phyloP scores from a whole-genome alignment of 2,113 vertebrate genomes.

The Sialia sialis region DNA sequence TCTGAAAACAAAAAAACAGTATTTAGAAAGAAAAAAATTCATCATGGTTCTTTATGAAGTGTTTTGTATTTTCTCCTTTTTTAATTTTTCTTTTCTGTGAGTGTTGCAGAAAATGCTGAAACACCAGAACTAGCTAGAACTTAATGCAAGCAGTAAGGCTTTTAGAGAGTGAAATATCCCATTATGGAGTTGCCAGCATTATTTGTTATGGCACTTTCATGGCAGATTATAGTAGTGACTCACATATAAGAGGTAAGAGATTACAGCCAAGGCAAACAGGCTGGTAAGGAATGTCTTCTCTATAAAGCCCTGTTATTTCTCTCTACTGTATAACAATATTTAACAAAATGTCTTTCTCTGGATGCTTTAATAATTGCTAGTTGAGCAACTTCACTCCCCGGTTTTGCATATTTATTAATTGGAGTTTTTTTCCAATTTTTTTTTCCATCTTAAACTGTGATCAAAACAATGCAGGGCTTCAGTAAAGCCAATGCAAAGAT shows the following conservation, averaged over 20 bases:
- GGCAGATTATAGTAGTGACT: neutral
- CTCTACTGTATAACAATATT: neutral
- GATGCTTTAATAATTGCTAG: neutral
- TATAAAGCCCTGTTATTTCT: neutral
- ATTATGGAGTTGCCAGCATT: neutral
- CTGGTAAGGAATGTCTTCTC: neutral
- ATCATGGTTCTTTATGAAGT: neutral
- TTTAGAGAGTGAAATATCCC: neutral
- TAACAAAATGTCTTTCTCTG: neutral
- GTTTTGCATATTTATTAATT: neutral
- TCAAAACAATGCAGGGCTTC: neutral
- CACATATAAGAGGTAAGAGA: neutral
- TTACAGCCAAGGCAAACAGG: neutral
- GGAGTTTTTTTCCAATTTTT: neutral
- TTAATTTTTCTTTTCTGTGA: neutral
- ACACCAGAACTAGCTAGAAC: neutral
- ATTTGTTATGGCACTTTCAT: neutral
- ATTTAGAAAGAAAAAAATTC: neutral
- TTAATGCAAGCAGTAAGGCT: neutral
- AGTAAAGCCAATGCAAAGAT: neutral
- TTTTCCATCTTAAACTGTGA: neutral
- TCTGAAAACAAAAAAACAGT: neutral
- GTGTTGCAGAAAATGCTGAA: neutral
- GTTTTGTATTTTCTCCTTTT: neutral
- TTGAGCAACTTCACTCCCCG: neutral